Evolutionary conservation across 1,140 invertebrate genomes (phyloP).

Genomic region (Zaprionus ornatus): DNA sequence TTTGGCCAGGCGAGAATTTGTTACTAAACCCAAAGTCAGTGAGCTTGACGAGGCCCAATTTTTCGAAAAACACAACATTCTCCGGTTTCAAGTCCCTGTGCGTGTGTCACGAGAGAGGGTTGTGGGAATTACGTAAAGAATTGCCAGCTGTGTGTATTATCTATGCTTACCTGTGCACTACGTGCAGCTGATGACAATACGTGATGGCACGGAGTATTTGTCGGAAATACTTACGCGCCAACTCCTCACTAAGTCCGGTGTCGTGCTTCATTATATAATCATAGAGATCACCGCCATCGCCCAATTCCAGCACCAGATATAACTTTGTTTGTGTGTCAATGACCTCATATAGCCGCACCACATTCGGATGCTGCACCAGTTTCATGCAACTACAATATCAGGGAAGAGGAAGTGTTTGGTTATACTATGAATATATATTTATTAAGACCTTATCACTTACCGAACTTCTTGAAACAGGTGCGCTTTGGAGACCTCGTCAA

Average conservation of each 20-base stretch:
- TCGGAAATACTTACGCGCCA: conserved; percentile 96
- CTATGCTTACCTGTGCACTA: conserved; percentile 92
- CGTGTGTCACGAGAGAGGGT: conserved; percentile 85
- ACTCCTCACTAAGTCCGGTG: conserved; percentile 89
- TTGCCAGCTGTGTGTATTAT: conserved; percentile 11
- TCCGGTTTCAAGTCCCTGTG: conserved; percentile 99
- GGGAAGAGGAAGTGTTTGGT: neutral
- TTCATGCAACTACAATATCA: conserved; percentile 94
- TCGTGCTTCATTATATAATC: conserved; percentile 99
- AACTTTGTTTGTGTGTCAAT: conserved; percentile 99
- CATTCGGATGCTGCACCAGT: conserved; percentile 99
- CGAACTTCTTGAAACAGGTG: conserved; percentile 98
- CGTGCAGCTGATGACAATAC: conserved; percentile 97
- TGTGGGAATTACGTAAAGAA: conserved; percentile 59
- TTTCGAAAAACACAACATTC: conserved; percentile 99
- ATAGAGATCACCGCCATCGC: conserved; percentile 99
- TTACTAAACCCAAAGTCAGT: conserved; percentile 99
- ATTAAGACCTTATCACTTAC: conserved; percentile 28
- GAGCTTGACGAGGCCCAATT: conserved; percentile 97
- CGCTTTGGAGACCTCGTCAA: conserved; percentile 97
- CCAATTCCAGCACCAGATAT: conserved; percentile 97
- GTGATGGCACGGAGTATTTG: conserved; percentile 99
- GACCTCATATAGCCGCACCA: conserved; percentile 98
- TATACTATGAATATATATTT: neutral
- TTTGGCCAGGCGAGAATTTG: conserved; percentile 98